Evolutionary conservation across 2,888 invertebrate species (phyloP).

Genomic region (Ommatoiulus sabulosus): DNA sequence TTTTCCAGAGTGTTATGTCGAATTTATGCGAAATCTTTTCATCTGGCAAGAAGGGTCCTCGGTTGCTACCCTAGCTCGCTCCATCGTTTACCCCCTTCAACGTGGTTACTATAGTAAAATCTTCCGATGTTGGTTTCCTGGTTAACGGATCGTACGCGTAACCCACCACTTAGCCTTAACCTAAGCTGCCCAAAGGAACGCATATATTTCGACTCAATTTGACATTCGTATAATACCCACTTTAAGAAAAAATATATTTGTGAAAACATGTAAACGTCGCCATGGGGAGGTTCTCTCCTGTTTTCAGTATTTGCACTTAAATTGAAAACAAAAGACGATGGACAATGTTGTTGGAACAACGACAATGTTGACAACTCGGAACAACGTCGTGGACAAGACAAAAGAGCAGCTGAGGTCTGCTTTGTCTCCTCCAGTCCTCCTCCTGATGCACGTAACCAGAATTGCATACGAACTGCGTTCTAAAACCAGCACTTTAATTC

Average conservation of each 20-base stretch:
- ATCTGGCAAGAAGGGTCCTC: constrained; percentile 19
- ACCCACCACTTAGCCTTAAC: constrained; percentile 27
- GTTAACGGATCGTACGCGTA: background rate
- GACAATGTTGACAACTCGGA: no score
- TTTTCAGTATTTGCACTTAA: background rate
- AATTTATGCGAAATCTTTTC: constrained; percentile 34
- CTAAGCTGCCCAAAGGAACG: background rate
- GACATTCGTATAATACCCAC: background rate
- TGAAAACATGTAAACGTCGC: background rate
- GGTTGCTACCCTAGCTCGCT: background rate
- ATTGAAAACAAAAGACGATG: no score
- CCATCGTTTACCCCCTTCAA: constrained; percentile 18
- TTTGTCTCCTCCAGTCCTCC: no score
- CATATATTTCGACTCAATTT: background rate
- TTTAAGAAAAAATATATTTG: background rate
- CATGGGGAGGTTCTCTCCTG: background rate
- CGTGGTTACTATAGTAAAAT: constrained; percentile 10
- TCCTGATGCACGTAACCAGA: no score
- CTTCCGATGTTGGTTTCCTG: background rate
- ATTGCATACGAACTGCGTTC: no score
- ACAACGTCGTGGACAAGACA: no score
- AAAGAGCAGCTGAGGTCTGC: no score
- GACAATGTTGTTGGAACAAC: no score
- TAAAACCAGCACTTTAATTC: no score
- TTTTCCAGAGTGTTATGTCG: background rate